Percentiles rank a stretch among this genome's conserved stretches.
Conservation (phyloP, 2,797 vertebrate genomes). For the Bucorvus abyssinicus region DNA sequence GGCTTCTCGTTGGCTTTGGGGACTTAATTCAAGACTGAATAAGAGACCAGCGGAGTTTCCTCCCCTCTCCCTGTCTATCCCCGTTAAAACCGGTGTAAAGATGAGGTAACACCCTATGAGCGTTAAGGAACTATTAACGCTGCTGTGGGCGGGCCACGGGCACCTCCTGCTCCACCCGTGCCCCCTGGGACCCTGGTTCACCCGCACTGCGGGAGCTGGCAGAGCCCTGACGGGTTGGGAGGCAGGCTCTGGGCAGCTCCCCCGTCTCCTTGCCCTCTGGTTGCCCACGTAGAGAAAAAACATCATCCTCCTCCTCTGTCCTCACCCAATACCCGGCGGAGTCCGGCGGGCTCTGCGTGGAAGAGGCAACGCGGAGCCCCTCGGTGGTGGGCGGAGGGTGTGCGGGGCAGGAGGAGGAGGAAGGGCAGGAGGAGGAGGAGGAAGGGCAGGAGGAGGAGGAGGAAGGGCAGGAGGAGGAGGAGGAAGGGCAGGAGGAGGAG, state of each 20-base stretch:
- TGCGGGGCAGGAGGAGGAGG: background rate
- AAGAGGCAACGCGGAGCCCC: background rate
- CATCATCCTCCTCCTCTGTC: background rate
- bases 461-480: background rate
- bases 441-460: background rate
- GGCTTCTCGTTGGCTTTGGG: background rate
- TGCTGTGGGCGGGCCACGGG: fast-evolving
- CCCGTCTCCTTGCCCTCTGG: background rate
- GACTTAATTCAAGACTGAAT: background rate
- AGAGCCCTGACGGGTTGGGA: background rate
- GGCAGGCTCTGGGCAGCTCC: background rate
- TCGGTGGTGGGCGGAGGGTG: background rate
- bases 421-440: background rate
- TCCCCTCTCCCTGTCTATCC: fast-evolving
- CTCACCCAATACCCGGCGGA: background rate
- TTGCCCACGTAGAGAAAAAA: background rate
- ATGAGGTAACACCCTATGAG: background rate
- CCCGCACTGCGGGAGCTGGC: fast-evolving
- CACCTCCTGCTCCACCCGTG: background rate
- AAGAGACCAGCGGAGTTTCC: fast-evolving
- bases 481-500: background rate
- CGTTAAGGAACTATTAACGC: fast-evolving
- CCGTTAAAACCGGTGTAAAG: fast-evolving
- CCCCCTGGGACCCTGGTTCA: background rate
- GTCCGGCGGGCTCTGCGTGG: background rate